Percentiles rank a stretch among this genome's conserved stretches.
These are phyloP conservation scores for Phaethornis superciliosus DNA, from an alignment of 2,113 vertebrate species.

Conservation along the genomic window DNA sequence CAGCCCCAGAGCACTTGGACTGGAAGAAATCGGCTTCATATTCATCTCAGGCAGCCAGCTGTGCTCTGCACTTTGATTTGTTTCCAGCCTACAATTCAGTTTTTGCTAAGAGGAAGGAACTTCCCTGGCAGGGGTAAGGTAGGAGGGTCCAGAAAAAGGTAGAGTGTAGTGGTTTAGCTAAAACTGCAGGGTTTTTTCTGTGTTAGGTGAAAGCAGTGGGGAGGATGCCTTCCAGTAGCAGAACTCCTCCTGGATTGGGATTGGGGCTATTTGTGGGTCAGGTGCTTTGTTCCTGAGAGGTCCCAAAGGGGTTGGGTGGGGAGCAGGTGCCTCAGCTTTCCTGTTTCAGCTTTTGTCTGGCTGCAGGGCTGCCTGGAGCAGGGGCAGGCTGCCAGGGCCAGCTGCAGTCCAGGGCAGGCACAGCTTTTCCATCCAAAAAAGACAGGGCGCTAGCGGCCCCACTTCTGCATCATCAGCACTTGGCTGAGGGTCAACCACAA, in stretches of 20 bases:
- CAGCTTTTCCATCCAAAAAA: background rate
- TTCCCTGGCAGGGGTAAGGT: background rate
- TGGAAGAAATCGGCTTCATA: background rate
- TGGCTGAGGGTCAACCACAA: slow-evolving; percentile 45
- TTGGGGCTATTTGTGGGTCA: background rate
- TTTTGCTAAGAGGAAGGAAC: slow-evolving; percentile 38
- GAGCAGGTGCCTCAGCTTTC: slow-evolving; percentile 45
- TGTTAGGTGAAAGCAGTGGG: background rate
- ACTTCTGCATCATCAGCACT: slow-evolving; percentile 72
- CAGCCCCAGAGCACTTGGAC: slow-evolving; percentile 28
- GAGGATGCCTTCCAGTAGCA: background rate
- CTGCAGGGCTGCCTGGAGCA: background rate
- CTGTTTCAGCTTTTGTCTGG: background rate
- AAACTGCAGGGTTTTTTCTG: rapidly evolving
- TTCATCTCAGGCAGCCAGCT: slow-evolving; percentile 39
- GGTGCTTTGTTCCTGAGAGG: background rate
- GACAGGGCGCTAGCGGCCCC: background rate
- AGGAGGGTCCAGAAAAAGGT: background rate
- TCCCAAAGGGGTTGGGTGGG: background rate
- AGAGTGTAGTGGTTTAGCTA: background rate
- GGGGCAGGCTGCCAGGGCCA: slow-evolving; percentile 30
- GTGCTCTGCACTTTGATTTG: slow-evolving; percentile 32
- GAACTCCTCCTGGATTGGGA: background rate
- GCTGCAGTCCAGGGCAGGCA: background rate
- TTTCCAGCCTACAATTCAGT: slow-evolving; percentile 8